phyloP scores from a whole-genome alignment of 2,888 invertebrate species.

The Oscheius sp. region DNA sequence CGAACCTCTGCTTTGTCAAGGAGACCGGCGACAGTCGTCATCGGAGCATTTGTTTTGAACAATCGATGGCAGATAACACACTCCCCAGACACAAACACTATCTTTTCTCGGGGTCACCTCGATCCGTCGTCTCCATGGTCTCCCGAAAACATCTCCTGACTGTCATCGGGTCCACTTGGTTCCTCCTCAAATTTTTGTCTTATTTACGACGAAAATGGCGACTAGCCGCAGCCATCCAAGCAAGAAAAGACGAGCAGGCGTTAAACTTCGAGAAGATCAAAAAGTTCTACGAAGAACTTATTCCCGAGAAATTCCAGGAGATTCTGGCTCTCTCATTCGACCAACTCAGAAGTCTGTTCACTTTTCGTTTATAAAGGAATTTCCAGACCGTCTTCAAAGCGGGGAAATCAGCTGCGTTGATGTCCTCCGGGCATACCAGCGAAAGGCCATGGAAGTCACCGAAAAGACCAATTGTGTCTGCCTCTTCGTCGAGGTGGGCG shows the following conservation, averaged over 20 bases:
- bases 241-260: constrained; percentile 1
- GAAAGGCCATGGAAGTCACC: constrained; percentile 59
- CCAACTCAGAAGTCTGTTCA: constrained; percentile 15
- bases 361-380: background rate
- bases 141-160: too few relatives aligned
- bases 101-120: too few relatives aligned
- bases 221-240: constrained; percentile 1
- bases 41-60: too few relatives aligned
- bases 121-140: too few relatives aligned
- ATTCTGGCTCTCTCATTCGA: constrained; percentile 8
- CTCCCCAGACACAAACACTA: too few relatives aligned
- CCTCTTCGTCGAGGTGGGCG: constrained; percentile 45
- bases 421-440: constrained; percentile 62
- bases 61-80: too few relatives aligned
- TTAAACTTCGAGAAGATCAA: constrained; percentile 4
- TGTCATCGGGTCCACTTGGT: background rate
- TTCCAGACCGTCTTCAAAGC: constrained; percentile 45
- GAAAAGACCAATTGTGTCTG: constrained; percentile 65
- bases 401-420: constrained; percentile 50
- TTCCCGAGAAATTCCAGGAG: background rate
- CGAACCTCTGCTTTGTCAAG: too few relatives aligned
- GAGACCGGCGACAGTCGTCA: too few relatives aligned
- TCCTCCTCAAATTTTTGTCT: background rate
- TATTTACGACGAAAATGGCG: constrained; percentile 8
- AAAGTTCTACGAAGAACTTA: background rate